These are phyloP conservation scores for Thamnophis sirtalis DNA, from an alignment of 2,113 vertebrate genomes.

Conservation along the genomic window DNA sequence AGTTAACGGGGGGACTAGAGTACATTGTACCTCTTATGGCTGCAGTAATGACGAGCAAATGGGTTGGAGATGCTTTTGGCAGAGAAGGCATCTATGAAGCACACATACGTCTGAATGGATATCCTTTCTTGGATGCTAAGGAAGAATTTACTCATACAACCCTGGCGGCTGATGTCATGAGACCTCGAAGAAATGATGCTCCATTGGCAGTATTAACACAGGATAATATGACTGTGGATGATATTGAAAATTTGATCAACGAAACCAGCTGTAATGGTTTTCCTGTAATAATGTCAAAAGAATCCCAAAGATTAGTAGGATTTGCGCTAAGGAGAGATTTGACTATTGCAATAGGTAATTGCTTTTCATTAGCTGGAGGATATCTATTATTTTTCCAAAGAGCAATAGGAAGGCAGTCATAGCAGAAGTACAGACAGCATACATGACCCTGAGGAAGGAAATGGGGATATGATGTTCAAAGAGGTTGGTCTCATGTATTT, in stretches of 20 bases:
- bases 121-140: slow-evolving; percentile 97
- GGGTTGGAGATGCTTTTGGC: slow-evolving; percentile 98
- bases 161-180: slow-evolving; percentile 93
- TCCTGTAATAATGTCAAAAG: slow-evolving; percentile 97
- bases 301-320: slow-evolving; percentile 94
- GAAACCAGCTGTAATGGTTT: slow-evolving; percentile 97
- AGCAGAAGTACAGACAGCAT: background rate
- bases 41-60: slow-evolving; percentile 99
- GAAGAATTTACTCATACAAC: slow-evolving; percentile 98
- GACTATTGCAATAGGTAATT: slow-evolving; percentile 93
- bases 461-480: background rate
- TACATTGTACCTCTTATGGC: slow-evolving; percentile 99
- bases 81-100: slow-evolving; percentile 97
- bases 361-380: slow-evolving; percentile 7
- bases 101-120: slow-evolving; percentile 96
- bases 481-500: background rate
- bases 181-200: slow-evolving; percentile 84
- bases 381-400: background rate
- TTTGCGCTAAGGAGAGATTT: slow-evolving; percentile 96
- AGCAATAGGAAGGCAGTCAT: background rate
- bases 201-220: slow-evolving; percentile 93
- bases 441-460: background rate
- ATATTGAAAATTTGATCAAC: slow-evolving; percentile 89
- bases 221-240: slow-evolving; percentile 94
- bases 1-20: slow-evolving; percentile 94